Percentiles rank a stretch among this genome's conserved stretches.
Conservation (phyloP, 2,888 invertebrate species). For the Drosophila stalkeri region DNA sequence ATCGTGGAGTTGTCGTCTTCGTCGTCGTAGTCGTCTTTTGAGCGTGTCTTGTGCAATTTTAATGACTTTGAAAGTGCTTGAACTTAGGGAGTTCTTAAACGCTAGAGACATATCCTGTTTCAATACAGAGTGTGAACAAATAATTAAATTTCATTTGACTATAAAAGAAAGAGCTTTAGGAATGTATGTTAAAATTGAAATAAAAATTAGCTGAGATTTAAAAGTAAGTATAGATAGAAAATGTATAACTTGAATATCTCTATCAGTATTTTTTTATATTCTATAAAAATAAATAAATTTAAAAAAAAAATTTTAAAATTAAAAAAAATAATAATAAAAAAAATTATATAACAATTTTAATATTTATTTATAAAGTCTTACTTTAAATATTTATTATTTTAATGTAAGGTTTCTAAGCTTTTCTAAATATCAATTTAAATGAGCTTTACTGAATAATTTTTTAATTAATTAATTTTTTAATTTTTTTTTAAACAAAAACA, state of each 20-base stretch:
- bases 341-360: too few relatives aligned
- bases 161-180: neutral
- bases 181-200: neutral
- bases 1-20: slow-evolving; percentile 42
- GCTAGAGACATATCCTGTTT: slow-evolving; percentile 40
- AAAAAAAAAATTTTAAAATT: too few relatives aligned
- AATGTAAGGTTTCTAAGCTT: too few relatives aligned
- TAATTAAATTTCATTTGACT: neutral
- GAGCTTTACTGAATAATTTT: neutral
- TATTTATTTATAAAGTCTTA: too few relatives aligned
- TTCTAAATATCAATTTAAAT: too few relatives aligned
- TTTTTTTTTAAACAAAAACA: neutral
- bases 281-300: too few relatives aligned
- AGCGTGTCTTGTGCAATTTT: slow-evolving; percentile 51
- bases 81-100: slow-evolving; percentile 16
- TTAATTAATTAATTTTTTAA: neutral
- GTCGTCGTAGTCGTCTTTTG: slow-evolving; percentile 4
- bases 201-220: neutral
- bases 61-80: slow-evolving; percentile 41
- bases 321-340: too few relatives aligned
- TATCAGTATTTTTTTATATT: too few relatives aligned
- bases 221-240: neutral
- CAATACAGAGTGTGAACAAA: neutral
- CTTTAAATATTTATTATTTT: neutral
- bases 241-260: too few relatives aligned